Conservation (phyloP, 2,888 invertebrate species). For the Sphaeridia pumilis region DNA sequence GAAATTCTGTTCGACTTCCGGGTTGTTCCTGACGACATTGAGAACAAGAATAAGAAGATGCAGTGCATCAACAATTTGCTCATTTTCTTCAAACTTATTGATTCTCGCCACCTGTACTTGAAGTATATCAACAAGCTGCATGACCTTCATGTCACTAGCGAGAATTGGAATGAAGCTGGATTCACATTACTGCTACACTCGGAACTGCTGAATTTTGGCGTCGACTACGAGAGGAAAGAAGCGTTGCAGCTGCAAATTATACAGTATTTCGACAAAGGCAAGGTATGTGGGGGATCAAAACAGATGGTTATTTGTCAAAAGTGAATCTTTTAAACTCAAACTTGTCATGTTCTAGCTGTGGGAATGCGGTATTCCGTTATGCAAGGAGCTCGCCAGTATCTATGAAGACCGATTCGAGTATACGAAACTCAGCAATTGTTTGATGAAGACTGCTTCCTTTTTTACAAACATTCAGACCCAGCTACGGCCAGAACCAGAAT, state of each 20-base stretch:
- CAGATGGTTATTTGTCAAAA: neutral
- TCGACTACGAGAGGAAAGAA: slow-evolving; percentile 33
- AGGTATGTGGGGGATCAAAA: slow-evolving; percentile 51
- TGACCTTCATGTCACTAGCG: slow-evolving; percentile 78
- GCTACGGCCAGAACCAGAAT: slow-evolving; percentile 81
- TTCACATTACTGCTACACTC: slow-evolving; percentile 90
- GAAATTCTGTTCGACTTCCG: slow-evolving; percentile 86
- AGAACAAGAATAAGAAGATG: slow-evolving; percentile 89
- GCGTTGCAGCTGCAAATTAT: slow-evolving; percentile 46
- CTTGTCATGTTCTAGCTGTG: slow-evolving; percentile 56
- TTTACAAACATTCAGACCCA: slow-evolving; percentile 81
- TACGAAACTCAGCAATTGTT: slow-evolving; percentile 67
- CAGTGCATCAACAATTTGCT: slow-evolving; percentile 89
- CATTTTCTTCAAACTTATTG: slow-evolving; percentile 94
- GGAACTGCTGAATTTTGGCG: slow-evolving; percentile 70
- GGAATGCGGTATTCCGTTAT: slow-evolving; percentile 88
- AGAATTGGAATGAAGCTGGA: slow-evolving; percentile 89
- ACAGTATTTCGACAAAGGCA: slow-evolving; percentile 85
- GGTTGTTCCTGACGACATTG: slow-evolving; percentile 87
- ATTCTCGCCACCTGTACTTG: slow-evolving; percentile 88
- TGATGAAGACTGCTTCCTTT: slow-evolving; percentile 77
- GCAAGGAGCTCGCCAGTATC: slow-evolving; percentile 74
- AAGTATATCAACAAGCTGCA: slow-evolving; percentile 90
- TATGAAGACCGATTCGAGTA: slow-evolving; percentile 85
- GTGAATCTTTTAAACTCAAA: neutral